Base-by-base conservation (phyloP, 2,888 invertebrate genomes). In the Stramonita haemastoma region DNA sequence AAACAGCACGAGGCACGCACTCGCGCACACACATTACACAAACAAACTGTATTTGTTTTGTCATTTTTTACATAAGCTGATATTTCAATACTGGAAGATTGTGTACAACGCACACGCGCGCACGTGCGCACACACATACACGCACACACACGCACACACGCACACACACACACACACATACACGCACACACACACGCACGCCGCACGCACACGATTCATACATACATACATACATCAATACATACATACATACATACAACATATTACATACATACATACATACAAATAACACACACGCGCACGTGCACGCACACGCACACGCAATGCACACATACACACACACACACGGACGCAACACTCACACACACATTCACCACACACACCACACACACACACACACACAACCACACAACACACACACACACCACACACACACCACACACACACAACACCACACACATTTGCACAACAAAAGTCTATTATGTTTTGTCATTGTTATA, bases 141-240 rank as follows among this genome's bases (percentile, higher is more conserved):
- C 85, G 26, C 85, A 85, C 85, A 85, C 85, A 46, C 85, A 85
- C 56, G n/a, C 85, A 56, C 85, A n/a, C 85, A 85, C 85, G 26
- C 85, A 85, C 85, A 85, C 85, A 46, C 56, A 85, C 56, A 85
- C 85, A 85, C 56, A 85, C 56, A 85, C 85, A 85, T 56, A 85
- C 85, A 85, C 85, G 46, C 56, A 46, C 46, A 85, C 56, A 85
- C 32, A 70, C 22, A 70, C 70, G 22, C 22, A 26, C 17, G 22
- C 22, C 26, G 22, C 70, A 70, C 26, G 22, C 70, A 70, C 26
- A 70, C 70, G 22, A 70, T 22, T 17, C 70, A 70, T 70, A 22
- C 26, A 22, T 22, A 70, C 70, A 22, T 22, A 22, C 22, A 22
- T 22, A 22, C 70, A 22, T 22, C 5, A 13, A 22, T 22, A 22